Conservation (phyloP, 2,797 vertebrate genomes). For the Acanthis flammea region DNA sequence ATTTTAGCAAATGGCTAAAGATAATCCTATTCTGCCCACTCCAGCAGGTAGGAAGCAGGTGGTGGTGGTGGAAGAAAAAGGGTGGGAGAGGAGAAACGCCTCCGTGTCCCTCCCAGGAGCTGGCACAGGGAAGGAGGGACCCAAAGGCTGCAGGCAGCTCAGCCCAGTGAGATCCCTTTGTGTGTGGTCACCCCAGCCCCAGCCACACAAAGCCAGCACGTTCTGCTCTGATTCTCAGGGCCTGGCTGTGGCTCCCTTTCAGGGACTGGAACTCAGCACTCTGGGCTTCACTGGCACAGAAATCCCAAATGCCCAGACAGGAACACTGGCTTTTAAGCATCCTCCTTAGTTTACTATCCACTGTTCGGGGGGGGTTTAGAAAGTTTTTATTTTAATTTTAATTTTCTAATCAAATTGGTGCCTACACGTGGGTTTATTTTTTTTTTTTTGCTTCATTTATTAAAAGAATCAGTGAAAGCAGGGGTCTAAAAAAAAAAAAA, state of each 20-base stretch:
- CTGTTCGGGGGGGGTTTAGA: neutral
- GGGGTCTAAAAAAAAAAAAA: neutral
- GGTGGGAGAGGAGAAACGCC: neutral
- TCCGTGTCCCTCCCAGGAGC: neutral
- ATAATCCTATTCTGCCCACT: conserved; percentile 35
- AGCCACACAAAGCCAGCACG: neutral
- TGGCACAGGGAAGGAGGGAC: neutral
- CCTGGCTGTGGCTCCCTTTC: neutral
- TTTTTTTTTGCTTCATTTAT: neutral
- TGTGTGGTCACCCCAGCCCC: neutral
- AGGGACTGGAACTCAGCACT: neutral
- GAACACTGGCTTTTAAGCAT: neutral
- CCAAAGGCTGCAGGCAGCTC: neutral
- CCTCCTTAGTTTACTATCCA: neutral
- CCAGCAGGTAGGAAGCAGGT: conserved; percentile 49
- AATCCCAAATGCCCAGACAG: neutral
- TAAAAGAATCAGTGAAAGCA: neutral
- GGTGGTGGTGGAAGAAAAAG: conserved; percentile 21
- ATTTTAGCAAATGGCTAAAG: conserved; percentile 62
- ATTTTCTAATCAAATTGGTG: neutral
- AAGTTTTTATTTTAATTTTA: neutral
- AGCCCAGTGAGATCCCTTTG: neutral
- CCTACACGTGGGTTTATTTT: neutral
- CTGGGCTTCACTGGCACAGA: neutral
- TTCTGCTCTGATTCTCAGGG: conserved; percentile 47